A percentile compares a stretch with the other conserved stretches of the same genome.
Conservation (phyloP, 1,140 invertebrate genomes). For the Euwallacea fornicatus region DNA sequence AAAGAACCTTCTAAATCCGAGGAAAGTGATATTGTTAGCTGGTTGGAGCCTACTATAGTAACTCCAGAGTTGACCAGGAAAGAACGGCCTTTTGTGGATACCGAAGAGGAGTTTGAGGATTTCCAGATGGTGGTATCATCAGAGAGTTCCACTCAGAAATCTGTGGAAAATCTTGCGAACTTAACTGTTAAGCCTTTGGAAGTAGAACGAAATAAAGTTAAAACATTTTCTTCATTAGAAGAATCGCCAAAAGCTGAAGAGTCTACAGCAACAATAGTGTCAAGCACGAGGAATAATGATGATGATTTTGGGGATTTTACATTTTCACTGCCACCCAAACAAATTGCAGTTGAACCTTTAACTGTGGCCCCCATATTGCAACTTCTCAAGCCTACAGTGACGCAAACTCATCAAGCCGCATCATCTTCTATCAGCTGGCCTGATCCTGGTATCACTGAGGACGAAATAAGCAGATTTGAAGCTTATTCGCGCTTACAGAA, state of each 20-base stretch:
- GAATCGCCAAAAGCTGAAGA: neutral
- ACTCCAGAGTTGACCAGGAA: slow-evolving; percentile 45
- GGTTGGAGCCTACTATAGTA: slow-evolving; percentile 47
- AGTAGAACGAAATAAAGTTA: slow-evolving; percentile 4
- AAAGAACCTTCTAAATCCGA: slow-evolving; percentile 13
- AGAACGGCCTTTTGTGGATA: slow-evolving; percentile 26
- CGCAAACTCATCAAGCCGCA: slow-evolving; percentile 18
- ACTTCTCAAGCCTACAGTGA: slow-evolving; percentile 42
- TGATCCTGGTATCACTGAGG: slow-evolving; percentile 65
- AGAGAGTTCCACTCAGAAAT: slow-evolving; percentile 11
- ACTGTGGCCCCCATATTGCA: slow-evolving; percentile 26
- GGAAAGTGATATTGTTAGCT: slow-evolving; percentile 32
- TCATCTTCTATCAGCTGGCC: slow-evolving; percentile 62
- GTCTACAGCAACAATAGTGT: neutral
- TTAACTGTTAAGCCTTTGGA: slow-evolving; percentile 21
- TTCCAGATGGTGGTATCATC: slow-evolving; percentile 45
- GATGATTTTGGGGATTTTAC: slow-evolving; percentile 50
- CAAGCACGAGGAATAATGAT: slow-evolving; percentile 10
- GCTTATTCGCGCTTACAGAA: slow-evolving; percentile 40
- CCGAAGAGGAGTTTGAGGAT: slow-evolving; percentile 47
- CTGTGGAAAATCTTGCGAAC: slow-evolving; percentile 7
- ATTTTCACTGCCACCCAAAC: slow-evolving; percentile 35
- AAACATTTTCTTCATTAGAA: neutral
- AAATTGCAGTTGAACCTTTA: neutral
- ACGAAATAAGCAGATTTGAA: slow-evolving; percentile 57